Evolutionary conservation across 2,888 invertebrate genomes (phyloP), one percentile per base, ranked within the genome.

Genomic region (Smittia sp.): DNA sequence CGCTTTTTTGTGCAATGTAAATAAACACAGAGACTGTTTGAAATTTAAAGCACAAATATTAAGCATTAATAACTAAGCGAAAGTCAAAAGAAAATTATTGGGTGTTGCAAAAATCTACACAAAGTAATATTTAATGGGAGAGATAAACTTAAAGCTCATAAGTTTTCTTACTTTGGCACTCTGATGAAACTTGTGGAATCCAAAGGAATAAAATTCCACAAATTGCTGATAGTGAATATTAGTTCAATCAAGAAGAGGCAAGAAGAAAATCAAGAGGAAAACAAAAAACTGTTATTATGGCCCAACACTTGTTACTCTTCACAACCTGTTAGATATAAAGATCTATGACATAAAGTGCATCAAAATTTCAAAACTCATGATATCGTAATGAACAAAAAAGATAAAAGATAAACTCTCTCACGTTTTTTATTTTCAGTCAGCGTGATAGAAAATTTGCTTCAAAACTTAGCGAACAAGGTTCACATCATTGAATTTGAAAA

Each of bases 151-250:
- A n/a, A n/a, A n/a, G n/a, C 32, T 32, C 32, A 32, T 6, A 63
- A 63, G 4, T 7, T 52, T 73, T 82, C 86, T 86, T 86, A 86
- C 86, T 86, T 85, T 86, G 86, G 80, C 86, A 86, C 84, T 86
- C 86, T 80, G 85, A 86, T 80, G 82, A 81, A 79, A 81, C 81
- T 79, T 81, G 80, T 78, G 82, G 82, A 79, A 82, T 81, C 83
- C 82, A 82, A 78, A 82, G 78, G 79, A 81, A 80, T 79, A 82
- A 79, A 78, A 82, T 78, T 78, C 81, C 82, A 79, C 81, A 80
- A 78, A 80, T 79, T 78, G 81, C 82, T 82, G 46, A 46, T n/a
- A 46, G 46, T 13, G 46, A 46, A 6, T 15, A 58, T 58, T 58
- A 20, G 58, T 58, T 58, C 13, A 20, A 3, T 20, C 4, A 58